Evolutionary conservation across 2,888 invertebrate genomes (phyloP), one percentile per base, ranked within the genome.

Genomic region (Caenorhabditis sp.): DNA sequence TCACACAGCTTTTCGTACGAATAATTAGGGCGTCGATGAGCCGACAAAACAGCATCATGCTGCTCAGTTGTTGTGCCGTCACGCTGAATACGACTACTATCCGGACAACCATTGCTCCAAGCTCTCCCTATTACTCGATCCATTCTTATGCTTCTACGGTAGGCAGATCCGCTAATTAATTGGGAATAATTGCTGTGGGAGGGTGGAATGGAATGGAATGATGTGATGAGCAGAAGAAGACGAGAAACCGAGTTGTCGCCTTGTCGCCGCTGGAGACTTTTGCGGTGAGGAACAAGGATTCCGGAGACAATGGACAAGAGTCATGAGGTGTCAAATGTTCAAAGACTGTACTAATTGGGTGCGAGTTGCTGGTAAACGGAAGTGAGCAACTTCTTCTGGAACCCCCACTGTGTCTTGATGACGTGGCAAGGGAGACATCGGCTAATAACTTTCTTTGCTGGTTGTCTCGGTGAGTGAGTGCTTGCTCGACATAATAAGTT

Each of bases 261-360:
- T 24, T 37, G 40, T 26, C 72, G 35, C 72, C 20, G 37, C 62
- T 47, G 71, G 71, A 71, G 20, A 72, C 64, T 56, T 64, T 62
- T 64, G 64, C 56, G 64, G 72, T 58, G 62, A 22, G 28, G 53
- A 26, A 22, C 9, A 13, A 32, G 32, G 32, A 9, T 9, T 6
- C 32, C 4, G 32, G 11, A 22, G 15, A 72, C 72, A 64, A 72
- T 64, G 47, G 51, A 74, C n/a, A n/a, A 18, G 60, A 74, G 74
- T 74, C 65, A 74, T 18, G 50, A 67, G 76, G 76, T 76, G 76
- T 76, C 76, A 76, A 76, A 67, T 76, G 67, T 67, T 67, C 64
- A 72, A 72, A 72, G 35, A n/a, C 61, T 22, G 44, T 55, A 47
- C 47, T 72, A 64, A 71, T 67, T 60, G 51, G 47, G 65, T 60